These are phyloP conservation scores for Equus quagga DNA, from an alignment of 2,113 vertebrate genomes.

Conservation along the genomic window DNA sequence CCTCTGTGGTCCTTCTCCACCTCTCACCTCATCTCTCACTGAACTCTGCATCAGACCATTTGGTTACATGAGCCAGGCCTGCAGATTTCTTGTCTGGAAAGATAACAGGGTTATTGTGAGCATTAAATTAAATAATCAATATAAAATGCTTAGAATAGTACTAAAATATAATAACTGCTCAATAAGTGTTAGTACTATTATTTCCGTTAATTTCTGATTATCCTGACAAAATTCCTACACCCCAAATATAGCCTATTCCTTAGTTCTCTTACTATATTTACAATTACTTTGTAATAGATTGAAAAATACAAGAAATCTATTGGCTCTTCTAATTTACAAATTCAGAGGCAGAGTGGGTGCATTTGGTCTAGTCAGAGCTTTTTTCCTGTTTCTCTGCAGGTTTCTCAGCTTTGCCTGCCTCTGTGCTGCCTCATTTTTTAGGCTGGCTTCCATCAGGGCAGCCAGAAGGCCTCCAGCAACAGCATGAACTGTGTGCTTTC, in stretches of 20 bases:
- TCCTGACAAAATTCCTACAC: not conserved
- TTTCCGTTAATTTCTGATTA: slow-evolving; percentile 50
- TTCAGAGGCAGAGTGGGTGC: not conserved
- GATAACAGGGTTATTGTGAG: not conserved
- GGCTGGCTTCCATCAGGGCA: not conserved
- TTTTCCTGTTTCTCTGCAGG: not conserved
- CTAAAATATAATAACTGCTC: not conserved
- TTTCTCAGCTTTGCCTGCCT: not conserved
- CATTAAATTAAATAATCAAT: slow-evolving; percentile 28
- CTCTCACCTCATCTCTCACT: not conserved
- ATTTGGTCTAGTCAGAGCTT: not conserved
- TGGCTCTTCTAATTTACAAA: not conserved
- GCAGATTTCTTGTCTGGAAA: not conserved
- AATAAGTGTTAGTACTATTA: not conserved
- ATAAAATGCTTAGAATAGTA: not conserved
- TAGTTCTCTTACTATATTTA: not conserved
- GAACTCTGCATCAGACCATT: not conserved
- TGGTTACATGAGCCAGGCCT: not conserved
- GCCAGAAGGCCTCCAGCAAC: not conserved
- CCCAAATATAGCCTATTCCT: not conserved
- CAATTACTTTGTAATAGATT: not conserved
- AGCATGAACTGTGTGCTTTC: not conserved
- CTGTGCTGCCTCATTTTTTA: not conserved
- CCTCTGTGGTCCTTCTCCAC: not conserved
- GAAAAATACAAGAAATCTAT: slow-evolving; percentile 18